Evolutionary conservation across 2,888 invertebrate species (phyloP), one percentile per base, ranked within the genome.

Genomic region (Eubasilissa splendida): DNA sequence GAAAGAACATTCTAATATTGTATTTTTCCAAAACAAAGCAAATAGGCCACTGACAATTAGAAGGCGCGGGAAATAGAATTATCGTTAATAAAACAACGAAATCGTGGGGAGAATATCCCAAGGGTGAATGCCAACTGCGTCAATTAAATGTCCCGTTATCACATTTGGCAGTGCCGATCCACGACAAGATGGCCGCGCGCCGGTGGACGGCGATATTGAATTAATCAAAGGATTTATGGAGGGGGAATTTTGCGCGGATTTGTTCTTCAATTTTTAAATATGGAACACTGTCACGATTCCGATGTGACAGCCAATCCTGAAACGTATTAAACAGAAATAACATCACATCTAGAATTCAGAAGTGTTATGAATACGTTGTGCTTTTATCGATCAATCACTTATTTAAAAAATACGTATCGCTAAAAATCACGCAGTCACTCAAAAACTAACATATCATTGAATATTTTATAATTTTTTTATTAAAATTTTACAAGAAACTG

Each of bases 141-240:
- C 82, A 80, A 80, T 83, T 83, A 80, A 83, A 83, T 60, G 82
- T 80, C 59, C 79, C 71, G 80, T 82, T 83, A 83, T 83, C 83
- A 82, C 80, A 80, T 80, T 82, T 79, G 80, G 78, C 83, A 82
- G 68, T 50, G 79, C 80, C 83, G 80, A 83, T 83, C 79, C 76
- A 70, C 22, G 56, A 33, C 58, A 70, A 68, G 68, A 53, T 74
- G 58, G 77, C 75, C 77, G 42, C 42, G 42, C 42, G 77, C 68
- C 73, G 65, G 77, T 66, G 22, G 80, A 80, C 78, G 77, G 77
- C 52, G 76, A 82, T 80, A 77, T 82, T 81, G 83, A 83, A 83
- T 83, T 83, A 81, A 81, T 81, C 83, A 83, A 83, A 79, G 79
- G 76, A 79, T 80, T 82, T 80, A 82, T 73, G 65, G 58, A 33